phyloP scores from a whole-genome alignment of 2,797 vertebrate species.

The Tragopan temminckii region DNA sequence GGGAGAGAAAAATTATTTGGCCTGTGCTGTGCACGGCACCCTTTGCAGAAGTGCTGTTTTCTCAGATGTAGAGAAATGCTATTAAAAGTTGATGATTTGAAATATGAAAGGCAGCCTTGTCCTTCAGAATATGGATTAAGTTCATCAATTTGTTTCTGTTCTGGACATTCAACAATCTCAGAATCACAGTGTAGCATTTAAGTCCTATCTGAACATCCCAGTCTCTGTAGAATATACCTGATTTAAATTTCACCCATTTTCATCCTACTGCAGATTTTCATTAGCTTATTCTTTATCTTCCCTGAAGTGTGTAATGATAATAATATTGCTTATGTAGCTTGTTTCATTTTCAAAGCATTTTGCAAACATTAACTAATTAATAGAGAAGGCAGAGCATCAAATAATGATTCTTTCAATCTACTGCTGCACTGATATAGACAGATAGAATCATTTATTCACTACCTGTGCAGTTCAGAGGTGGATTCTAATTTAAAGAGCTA shows the following conservation, averaged over 20 bases:
- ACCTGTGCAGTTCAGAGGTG: slow-evolving; percentile 36
- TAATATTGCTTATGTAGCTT: slow-evolving; percentile 2
- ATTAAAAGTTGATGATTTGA: background rate
- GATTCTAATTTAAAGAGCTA: slow-evolving; percentile 26
- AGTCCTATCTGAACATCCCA: slow-evolving; percentile 14
- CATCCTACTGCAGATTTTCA: slow-evolving; percentile 11
- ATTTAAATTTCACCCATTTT: slow-evolving; percentile 57
- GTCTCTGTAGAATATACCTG: background rate
- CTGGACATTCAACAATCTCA: slow-evolving; percentile 12
- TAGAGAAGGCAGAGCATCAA: slow-evolving; percentile 31
- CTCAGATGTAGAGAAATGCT: background rate
- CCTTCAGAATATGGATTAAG: slow-evolving; percentile 33
- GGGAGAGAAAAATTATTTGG: background rate
- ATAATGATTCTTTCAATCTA: slow-evolving; percentile 37
- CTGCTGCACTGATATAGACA: background rate
- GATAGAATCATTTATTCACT: slow-evolving; percentile 46
- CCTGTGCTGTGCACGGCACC: background rate
- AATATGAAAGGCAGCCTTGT: background rate
- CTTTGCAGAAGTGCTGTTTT: background rate
- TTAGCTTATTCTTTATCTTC: slow-evolving; percentile 53
- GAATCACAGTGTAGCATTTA: background rate
- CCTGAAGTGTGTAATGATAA: slow-evolving; percentile 25
- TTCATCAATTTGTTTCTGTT: slow-evolving; percentile 30
- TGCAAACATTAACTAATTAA: slow-evolving; percentile 69
- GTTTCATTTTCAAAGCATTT: slow-evolving; percentile 51